phyloP scores from a whole-genome alignment of 2,888 invertebrate species.

The Drosophila heteroneura region DNA sequence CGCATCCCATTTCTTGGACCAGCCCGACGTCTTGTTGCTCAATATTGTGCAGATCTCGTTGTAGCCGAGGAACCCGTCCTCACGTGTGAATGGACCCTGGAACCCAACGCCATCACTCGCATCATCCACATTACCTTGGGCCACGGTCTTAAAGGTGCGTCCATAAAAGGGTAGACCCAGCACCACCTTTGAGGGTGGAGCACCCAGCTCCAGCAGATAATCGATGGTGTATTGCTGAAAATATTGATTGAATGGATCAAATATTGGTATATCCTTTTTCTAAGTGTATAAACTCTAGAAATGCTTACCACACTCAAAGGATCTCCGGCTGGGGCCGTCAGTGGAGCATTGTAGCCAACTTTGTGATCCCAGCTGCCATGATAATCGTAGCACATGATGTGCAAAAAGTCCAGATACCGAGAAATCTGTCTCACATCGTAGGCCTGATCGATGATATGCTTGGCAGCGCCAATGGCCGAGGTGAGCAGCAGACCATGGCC shows the following conservation, averaged over 20 bases:
- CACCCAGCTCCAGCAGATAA: slow-evolving; percentile 90
- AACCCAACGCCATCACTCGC: slow-evolving; percentile 88
- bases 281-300: not conserved
- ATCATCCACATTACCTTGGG: slow-evolving; percentile 83
- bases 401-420: slow-evolving; percentile 89
- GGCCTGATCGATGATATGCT: slow-evolving; percentile 90
- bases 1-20: slow-evolving; percentile 91
- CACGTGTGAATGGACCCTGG: slow-evolving; percentile 91
- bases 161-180: slow-evolving; percentile 94
- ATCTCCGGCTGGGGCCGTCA: slow-evolving; percentile 86
- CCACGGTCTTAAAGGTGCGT: slow-evolving; percentile 88
- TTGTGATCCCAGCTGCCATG: slow-evolving; percentile 93
- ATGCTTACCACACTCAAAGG: slow-evolving; percentile 90
- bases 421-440: slow-evolving; percentile 91
- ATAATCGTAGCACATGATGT: slow-evolving; percentile 96
- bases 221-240: slow-evolving; percentile 91
- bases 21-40: slow-evolving; percentile 87
- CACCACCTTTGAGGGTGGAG: slow-evolving; percentile 91
- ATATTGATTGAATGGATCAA: slow-evolving; percentile 10
- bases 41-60: slow-evolving; percentile 92
- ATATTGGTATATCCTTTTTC: not conserved
- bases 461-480: slow-evolving; percentile 93
- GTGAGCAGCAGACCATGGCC: slow-evolving; percentile 90
- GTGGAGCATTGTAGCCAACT: slow-evolving; percentile 92
- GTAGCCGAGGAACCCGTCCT: slow-evolving; percentile 94